Base-by-base conservation (phyloP, 2,113 vertebrate species). In the Etia nguti region DNA sequence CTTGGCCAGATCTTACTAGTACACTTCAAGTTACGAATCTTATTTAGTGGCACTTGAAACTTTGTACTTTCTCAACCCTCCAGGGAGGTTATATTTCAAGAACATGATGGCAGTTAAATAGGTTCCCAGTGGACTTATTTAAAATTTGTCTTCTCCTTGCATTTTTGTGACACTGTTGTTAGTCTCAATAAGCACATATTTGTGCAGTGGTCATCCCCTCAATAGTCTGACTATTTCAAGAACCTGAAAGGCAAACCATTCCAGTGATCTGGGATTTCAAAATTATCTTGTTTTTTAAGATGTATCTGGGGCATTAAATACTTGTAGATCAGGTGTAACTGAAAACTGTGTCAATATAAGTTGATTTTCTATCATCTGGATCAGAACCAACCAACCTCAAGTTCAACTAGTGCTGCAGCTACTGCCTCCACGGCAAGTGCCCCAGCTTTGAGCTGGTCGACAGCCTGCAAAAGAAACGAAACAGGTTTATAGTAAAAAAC, bases 391-490 rank as follows among this genome's bases (percentile, higher is more conserved):
- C 88, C 16, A 96, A 98, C 99, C 98, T 99, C 98, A 84, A 99
- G 96, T 96, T 99, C 99, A 94, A 99, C 96, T 89, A 99, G 96
- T 79, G 99, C 99, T 89, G 99, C 99, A 89, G 98, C 97, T 84
- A 99, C 99, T 57, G 98, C 99, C 91, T 99, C 98, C 90, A 98
- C 97, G 1, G 98, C 98, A 91, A 98, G 96, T 83, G 98, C 98
- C 52, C 99, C 99, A 85, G 98, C 97, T 94, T 98, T 98, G 88
- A 99, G 96, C 85, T 97, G 97, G 94, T 99, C 99, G 93, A 99
- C 98, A 82, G 99, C 99, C 99, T 99, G 93, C 60, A 94, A 95
- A 92, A 86, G 24, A 92, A 31, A 68, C 4, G 80, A 34, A 77
- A 6, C 54, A 83, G 11, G 43, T 50, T 81, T 41, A n/a, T 18